Evolutionary conservation across 2,113 vertebrate genomes (phyloP).

Genomic region (Dinomys branickii): DNA sequence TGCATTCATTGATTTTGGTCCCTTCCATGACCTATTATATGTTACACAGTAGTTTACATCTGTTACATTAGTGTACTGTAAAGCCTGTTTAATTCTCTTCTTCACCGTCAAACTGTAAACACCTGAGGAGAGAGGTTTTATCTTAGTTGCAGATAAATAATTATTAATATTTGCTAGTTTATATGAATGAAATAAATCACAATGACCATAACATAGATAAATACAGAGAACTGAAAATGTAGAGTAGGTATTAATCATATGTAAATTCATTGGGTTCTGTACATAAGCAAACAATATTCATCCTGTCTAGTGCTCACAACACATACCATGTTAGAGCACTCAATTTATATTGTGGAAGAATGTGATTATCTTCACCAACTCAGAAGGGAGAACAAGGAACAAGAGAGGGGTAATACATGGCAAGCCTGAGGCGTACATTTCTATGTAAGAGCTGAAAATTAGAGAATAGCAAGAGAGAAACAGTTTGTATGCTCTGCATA

Average conservation of each 20-base stretch:
- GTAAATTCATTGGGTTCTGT: background rate
- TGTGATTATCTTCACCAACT: background rate
- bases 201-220: background rate
- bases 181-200: constrained; percentile 40
- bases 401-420: background rate
- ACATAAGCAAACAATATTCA: background rate
- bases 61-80: background rate
- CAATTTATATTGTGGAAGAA: background rate
- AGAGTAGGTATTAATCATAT: background rate
- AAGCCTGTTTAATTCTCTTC: background rate
- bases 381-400: background rate
- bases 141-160: constrained; percentile 10
- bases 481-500: background rate
- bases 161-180: background rate
- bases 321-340: background rate
- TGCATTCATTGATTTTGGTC: background rate
- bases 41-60: background rate
- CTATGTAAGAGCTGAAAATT: background rate
- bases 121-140: background rate
- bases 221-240: background rate
- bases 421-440: background rate
- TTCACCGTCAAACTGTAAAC: background rate
- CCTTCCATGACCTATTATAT: background rate
- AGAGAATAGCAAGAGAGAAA: background rate
- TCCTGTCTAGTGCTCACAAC: background rate